Conservation (phyloP, 1,140 invertebrate genomes). For the Trichogramma pretiosum region DNA sequence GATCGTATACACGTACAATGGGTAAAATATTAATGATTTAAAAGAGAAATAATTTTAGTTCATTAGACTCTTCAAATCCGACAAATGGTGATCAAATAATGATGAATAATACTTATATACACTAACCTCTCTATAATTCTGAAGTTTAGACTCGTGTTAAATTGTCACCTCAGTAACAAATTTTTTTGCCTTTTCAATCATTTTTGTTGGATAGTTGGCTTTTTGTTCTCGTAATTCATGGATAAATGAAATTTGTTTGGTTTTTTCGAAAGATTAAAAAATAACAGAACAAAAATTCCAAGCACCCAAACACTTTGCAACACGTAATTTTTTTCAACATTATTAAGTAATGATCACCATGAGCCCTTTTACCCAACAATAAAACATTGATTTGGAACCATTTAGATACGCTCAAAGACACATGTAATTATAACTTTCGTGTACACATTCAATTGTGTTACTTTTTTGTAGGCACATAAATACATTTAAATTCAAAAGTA, state of each 20-base stretch:
- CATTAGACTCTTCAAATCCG: not conserved
- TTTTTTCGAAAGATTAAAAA: slow-evolving; percentile 1
- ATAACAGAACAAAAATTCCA: slow-evolving; percentile 8
- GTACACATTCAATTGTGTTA: not conserved
- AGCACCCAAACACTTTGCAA: slow-evolving; percentile 1
- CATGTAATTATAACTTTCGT: slow-evolving; percentile 5
- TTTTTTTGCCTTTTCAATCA: too few species aligned
- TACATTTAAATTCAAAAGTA: slow-evolving; percentile 1
- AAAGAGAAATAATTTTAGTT: slow-evolving; percentile 5
- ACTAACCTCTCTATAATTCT: not conserved
- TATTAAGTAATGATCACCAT: slow-evolving; percentile 14
- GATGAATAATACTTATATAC: slow-evolving; percentile 24
- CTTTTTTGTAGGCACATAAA: not conserved
- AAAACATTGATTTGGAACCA: slow-evolving; percentile 6
- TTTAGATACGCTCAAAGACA: too few species aligned
- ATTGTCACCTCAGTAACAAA: too few species aligned
- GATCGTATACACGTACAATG: too few species aligned
- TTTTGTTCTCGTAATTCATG: too few species aligned
- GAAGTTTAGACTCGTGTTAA: not conserved
- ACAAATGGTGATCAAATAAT: slow-evolving; percentile 19
- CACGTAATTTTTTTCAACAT: too few species aligned
- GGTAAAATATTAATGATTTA: too few species aligned
- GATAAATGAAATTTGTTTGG: slow-evolving; percentile 9
- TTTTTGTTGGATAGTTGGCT: too few species aligned
- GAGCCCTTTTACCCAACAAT: slow-evolving; percentile 2